phyloP scores from a whole-genome alignment of 1,140 invertebrate genomes.

The Monomorium pharaonis region DNA sequence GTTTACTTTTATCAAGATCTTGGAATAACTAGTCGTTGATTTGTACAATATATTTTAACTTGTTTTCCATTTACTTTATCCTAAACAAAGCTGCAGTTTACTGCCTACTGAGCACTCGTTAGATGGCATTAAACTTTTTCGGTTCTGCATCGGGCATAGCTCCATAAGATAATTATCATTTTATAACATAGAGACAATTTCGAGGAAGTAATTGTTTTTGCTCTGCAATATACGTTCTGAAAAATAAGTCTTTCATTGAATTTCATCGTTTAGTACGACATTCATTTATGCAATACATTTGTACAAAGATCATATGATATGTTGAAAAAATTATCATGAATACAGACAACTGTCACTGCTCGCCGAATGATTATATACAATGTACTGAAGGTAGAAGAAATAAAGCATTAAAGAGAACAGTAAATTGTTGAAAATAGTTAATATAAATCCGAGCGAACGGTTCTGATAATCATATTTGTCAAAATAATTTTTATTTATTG shows the following conservation, averaged over 20 bases:
- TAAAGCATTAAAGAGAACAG: neutral
- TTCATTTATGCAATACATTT: neutral
- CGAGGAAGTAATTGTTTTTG: neutral
- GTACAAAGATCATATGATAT: neutral
- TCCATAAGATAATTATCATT: slow-evolving; percentile 9
- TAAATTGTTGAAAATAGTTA: neutral
- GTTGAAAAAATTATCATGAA: neutral
- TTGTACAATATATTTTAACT: neutral
- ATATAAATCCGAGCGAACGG: neutral
- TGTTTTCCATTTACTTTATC: neutral
- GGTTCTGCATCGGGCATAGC: neutral
- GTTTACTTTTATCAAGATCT: neutral
- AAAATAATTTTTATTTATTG: neutral
- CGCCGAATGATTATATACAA: neutral
- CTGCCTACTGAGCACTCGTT: neutral
- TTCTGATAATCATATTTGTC: neutral
- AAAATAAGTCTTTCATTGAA: neutral
- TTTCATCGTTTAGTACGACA: neutral
- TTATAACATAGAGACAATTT: neutral
- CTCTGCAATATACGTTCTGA: neutral
- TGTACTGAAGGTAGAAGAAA: neutral
- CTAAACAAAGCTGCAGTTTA: neutral
- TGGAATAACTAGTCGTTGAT: neutral
- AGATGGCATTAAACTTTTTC: neutral
- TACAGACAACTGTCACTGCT: neutral